Evolutionary conservation across 2,113 vertebrate species (phyloP).

Genomic region (Syngnathus typhle): DNA sequence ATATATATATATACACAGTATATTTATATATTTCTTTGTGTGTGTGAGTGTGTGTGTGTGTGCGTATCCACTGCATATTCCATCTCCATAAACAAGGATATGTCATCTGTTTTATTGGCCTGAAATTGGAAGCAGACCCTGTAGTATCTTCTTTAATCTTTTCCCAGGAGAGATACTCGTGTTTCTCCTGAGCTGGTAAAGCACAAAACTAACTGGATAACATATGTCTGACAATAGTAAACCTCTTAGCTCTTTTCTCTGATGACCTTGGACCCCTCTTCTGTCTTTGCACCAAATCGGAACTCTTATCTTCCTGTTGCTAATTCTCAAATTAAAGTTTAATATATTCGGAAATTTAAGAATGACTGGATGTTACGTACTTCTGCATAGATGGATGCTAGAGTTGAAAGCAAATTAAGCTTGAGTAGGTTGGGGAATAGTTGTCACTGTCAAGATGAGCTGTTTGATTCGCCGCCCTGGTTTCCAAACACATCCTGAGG

Average conservation of each 20-base stretch:
- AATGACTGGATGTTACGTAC: slow-evolving; percentile 40
- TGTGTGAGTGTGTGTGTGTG: neutral
- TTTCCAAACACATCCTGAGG: slow-evolving; percentile 43
- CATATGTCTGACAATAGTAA: slow-evolving; percentile 41
- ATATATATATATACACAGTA: no score
- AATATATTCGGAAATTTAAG: slow-evolving; percentile 62
- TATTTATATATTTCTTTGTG: no score
- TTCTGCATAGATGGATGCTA: slow-evolving; percentile 1
- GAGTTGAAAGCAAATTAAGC: slow-evolving; percentile 7
- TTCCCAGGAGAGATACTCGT: slow-evolving; percentile 45
- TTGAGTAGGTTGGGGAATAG: slow-evolving; percentile 5
- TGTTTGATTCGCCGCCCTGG: slow-evolving; percentile 50
- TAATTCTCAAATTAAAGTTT: slow-evolving; percentile 63
- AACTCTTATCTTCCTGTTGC: slow-evolving; percentile 27
- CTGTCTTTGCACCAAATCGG: slow-evolving; percentile 32
- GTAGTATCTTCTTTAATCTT: slow-evolving; percentile 42
- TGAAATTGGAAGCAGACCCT: slow-evolving; percentile 47
- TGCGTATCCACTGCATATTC: slow-evolving; percentile 44
- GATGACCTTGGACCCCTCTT: slow-evolving; percentile 35
- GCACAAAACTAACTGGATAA: slow-evolving; percentile 37
- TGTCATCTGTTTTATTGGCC: slow-evolving; percentile 45
- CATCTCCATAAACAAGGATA: slow-evolving; percentile 53
- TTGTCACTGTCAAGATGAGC: slow-evolving; percentile 51
- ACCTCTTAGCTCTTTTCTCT: slow-evolving; percentile 32
- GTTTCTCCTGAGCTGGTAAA: slow-evolving; percentile 40